A percentile compares a stretch with the other conserved stretches of the same genome.
These are phyloP conservation scores for Cinclus cinclus DNA, from an alignment of 2,113 vertebrate genomes.

Conservation along the genomic window DNA sequence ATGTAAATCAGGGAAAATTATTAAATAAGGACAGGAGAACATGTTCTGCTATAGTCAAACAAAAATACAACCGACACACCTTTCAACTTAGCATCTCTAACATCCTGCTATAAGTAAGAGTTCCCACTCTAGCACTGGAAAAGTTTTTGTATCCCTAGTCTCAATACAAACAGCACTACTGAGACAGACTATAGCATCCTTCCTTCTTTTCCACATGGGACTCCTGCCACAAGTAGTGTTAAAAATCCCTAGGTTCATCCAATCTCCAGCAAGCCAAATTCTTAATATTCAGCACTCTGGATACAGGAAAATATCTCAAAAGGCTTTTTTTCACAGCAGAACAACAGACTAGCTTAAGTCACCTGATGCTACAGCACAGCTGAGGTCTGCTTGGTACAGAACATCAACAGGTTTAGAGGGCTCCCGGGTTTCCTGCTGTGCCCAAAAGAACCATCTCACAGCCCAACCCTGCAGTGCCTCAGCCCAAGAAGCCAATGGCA, in stretches of 20 bases:
- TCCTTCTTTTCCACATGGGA: background rate
- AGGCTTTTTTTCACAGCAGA: background rate
- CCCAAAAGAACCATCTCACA: background rate
- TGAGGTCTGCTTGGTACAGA: background rate
- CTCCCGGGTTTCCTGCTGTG: background rate
- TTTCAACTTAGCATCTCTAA: background rate
- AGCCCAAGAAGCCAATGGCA: background rate
- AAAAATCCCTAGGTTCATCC: background rate
- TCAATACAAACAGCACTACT: background rate
- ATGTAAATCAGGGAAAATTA: constrained; percentile 4
- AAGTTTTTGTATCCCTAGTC: background rate
- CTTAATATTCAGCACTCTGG: background rate
- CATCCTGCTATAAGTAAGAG: background rate
- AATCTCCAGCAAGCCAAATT: background rate
- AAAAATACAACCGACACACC: background rate
- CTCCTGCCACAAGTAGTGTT: background rate
- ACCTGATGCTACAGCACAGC: background rate
- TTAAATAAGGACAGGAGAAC: background rate
- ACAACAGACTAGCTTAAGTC: background rate
- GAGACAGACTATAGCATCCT: background rate
- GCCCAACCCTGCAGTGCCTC: background rate
- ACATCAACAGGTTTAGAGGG: background rate
- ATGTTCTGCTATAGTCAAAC: background rate
- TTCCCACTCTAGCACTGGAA: background rate
- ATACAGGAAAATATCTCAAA: background rate